Conservation (phyloP, 2,888 invertebrate species). For the Perithous albicinctus region DNA sequence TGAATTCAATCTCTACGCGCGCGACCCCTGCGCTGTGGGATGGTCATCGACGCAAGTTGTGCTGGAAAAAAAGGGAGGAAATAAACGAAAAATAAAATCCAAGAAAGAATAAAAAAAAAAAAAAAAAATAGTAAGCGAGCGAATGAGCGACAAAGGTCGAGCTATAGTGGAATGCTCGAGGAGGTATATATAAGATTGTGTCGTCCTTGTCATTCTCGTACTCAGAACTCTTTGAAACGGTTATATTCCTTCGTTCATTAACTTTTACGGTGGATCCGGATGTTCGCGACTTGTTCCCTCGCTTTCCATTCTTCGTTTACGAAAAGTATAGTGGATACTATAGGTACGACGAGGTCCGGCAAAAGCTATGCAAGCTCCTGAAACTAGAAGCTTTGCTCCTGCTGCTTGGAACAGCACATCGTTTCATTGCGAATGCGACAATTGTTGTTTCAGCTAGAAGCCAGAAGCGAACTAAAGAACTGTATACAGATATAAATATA, state of each 20-base stretch:
- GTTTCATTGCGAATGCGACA: slow-evolving; percentile 48
- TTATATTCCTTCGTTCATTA: slow-evolving; percentile 75
- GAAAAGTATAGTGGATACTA: slow-evolving; percentile 24
- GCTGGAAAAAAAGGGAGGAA: slow-evolving; percentile 3
- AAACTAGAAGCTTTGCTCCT: slow-evolving; percentile 34
- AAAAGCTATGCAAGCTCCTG: slow-evolving; percentile 34
- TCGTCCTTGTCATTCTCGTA: slow-evolving; percentile 26
- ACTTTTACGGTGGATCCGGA: slow-evolving; percentile 73
- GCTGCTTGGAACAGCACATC: neutral
- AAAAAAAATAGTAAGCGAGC: slow-evolving; percentile 1
- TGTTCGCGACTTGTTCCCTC: slow-evolving; percentile 60
- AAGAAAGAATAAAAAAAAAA: slow-evolving; percentile 4
- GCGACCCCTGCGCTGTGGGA: slow-evolving; percentile 27
- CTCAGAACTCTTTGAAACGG: slow-evolving; percentile 72
- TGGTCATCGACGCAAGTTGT: slow-evolving; percentile 29
- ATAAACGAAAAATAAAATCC: neutral
- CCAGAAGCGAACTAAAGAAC: slow-evolving; percentile 15
- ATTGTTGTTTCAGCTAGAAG: slow-evolving; percentile 68
- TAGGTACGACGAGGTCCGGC: slow-evolving; percentile 30
- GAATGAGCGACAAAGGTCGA: slow-evolving; percentile 47
- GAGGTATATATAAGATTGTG: slow-evolving; percentile 39
- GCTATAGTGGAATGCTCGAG: slow-evolving; percentile 31
- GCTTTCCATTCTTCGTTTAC: slow-evolving; percentile 46
- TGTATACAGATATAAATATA: neutral
- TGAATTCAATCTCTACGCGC: slow-evolving; percentile 76